These are phyloP conservation scores for Bombus huntii DNA, from an alignment of 1,140 invertebrate genomes.

Conservation along the genomic window DNA sequence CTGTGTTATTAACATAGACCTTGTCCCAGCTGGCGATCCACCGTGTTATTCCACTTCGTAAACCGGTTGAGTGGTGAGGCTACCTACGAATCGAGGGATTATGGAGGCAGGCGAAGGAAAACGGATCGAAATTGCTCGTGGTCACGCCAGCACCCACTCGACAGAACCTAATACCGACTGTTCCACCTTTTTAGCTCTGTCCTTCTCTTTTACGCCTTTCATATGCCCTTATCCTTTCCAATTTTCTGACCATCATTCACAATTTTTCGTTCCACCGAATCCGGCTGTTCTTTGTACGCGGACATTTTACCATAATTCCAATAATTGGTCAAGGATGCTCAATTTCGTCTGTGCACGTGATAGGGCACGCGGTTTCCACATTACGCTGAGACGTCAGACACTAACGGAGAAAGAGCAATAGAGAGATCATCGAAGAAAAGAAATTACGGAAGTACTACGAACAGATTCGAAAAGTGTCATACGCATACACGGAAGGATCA, in stretches of 20 bases:
- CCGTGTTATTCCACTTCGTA: conserved; percentile 54
- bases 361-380: neutral
- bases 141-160: conserved; percentile 72
- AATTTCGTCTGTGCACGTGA: conserved; percentile 7
- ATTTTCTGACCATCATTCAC: neutral
- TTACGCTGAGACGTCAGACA: neutral
- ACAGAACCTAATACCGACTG: neutral
- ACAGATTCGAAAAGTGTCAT: neutral
- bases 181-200: conserved; percentile 4
- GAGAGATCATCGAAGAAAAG: neutral
- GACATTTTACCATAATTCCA: conserved; percentile 25
- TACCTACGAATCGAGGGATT: conserved; percentile 52
- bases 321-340: neutral
- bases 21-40: conserved; percentile 69
- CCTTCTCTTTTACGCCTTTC: neutral
- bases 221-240: neutral
- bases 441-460: neutral
- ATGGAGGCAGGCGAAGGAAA: conserved; percentile 57
- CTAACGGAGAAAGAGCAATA: too few relatives aligned
- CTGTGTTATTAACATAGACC: conserved; percentile 81
- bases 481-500: neutral
- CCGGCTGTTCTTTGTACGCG: neutral
- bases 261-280: neutral
- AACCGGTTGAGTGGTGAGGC: conserved; percentile 51
- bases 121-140: conserved; percentile 74